Evolutionary conservation across 2,888 invertebrate genomes (phyloP), one percentile per base, ranked within the genome.

Genomic region (Rhimphoctona megacephalus): DNA sequence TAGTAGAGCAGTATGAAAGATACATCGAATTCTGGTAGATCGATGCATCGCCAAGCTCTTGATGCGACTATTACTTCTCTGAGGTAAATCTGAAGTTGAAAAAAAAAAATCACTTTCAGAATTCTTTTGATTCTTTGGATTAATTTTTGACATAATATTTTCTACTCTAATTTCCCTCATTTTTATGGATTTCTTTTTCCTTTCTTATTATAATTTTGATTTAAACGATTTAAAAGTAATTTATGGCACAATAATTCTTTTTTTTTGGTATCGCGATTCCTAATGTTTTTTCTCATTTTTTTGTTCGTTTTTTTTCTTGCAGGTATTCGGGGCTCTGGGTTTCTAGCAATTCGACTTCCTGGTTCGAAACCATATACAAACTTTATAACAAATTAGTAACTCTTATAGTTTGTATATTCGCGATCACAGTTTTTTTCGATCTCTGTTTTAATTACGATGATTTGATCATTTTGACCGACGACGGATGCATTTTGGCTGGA

Each of bases 401-500:
- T n/a, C n/a, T 67, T 1, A 57, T 67, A 36, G 87, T 92, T 72
- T 74, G 81, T 39, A 73, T 89, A 57, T 91, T 92, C 36, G 87
- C 88, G 9, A 46, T 83, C 1, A 90, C 91, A 7, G 33, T 92
- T 1, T 83, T 90, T 39, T 79, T 87, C 25, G 91, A 92, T 74
- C 84, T 91, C 7, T 90, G 73, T 43, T 22, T 25, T 22, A 90
- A 87, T 33, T 76, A 88, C 7, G 85, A 90, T 61, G 88, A 92
- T 30, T 69, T 92, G 14, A 85, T 91, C 7, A 85, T 90, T 25
- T 81, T 89, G 17, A 91, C 92, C 14, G 91, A 92, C 78, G 90
- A 90, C 39, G 92, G 91, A 17, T 92, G 92, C 61, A 88, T 91
- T 22, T 89, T 90, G 33, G 90, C 90, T 17, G 92, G 92, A 0